Evolutionary conservation across 2,113 vertebrate genomes (phyloP), one percentile per base, ranked within the genome.

Genomic region (Gambusia holbrooki): DNA sequence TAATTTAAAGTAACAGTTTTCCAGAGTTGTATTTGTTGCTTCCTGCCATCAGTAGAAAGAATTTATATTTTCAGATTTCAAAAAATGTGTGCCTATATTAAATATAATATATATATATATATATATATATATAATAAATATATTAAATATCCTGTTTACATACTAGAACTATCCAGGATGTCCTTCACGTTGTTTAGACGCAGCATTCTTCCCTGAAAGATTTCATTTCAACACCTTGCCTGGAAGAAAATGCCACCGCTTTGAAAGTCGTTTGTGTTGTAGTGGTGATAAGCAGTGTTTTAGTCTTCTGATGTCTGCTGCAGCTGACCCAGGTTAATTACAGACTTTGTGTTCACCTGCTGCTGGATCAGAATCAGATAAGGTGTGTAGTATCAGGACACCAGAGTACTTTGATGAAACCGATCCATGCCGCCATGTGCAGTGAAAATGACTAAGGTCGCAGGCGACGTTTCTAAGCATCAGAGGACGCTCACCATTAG

Each of bases 241-340:
- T 48, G 8, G 25, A 51, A 12, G 27, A 69, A 25, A 2, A n/a
- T 0, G 61, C 25, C 74, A 40, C 30, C 15, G 32, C 35, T 42
- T 15, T 3, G 58, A 48, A 73, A 69, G 51, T 33, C n/a, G 71
- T 75, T 74, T 14, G 48, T 58, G 25, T 81, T 72, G 62, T 35
- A 54, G 63, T 67, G 74, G 37, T 65, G 30, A 51, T 73, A 77
- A 45, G 11, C 28, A 25, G 19, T 22, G 28, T 35, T 62, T 74
- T 66, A 77, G 69, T 66, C 37, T 85, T 69, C 78, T 88, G 73
- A 86, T 73, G 83, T 84, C n/a, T 12, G 62, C 77, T 60, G 12
- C 79, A 87, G 85, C 72, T 73, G 75, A 85, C 79, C 71, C 3
- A 4, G 25, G 79, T 71, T 86, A 90, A 90, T 88, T 79, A 89